Base-by-base conservation (phyloP, 2,888 invertebrate species). In the Sipha maydis region DNA sequence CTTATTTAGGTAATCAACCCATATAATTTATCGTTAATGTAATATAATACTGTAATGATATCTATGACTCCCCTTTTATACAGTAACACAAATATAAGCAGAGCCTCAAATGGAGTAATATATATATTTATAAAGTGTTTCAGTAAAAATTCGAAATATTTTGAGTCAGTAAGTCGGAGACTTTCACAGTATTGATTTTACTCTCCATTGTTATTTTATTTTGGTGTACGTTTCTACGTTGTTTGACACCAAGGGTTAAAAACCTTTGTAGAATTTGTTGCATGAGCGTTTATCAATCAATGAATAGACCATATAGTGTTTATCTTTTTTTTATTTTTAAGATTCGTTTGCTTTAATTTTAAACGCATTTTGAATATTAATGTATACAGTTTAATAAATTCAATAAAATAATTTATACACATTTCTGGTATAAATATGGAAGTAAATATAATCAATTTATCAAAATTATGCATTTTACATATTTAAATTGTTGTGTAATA, bases 161-260 rank as follows among this genome's bases (percentile, higher is more conserved):
- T 69, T 28, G 73, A 73, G 73, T 34, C 73, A 21, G 73, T 34
- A 73, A 73, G 38, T 31, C 21, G 21, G 73, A 73, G 34, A 73
- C 73, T 73, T 73, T 38, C 71, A 5, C 21, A 21, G 73, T 73
- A 73, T 73, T 73, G 73, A 73, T 73, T 73, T 73, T 73, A 73
- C 19, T 34, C 73, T 73, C 38, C 34, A 21, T 73, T 73, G 34
- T 73, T 73, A 73, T 34, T 34, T 73, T 73, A 73, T 73, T 73
- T 73, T 21, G 21, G 7, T 73, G 73, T 73, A 21, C 73, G 73
- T 73, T 73, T 73, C 73, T 21, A 21, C 38, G 34, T 73, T 34
- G 34, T 73, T 38, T 38, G 73, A 73, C 69, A 38, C 38, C 73
- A 21, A 38, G 21, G 19, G 19, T 21, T 31, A 34, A 34, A 73